Percentiles rank a stretch among this genome's conserved stretches.
Evolutionary conservation across 2,888 invertebrate genomes (phyloP).

Genomic region (Nebria salina): DNA sequence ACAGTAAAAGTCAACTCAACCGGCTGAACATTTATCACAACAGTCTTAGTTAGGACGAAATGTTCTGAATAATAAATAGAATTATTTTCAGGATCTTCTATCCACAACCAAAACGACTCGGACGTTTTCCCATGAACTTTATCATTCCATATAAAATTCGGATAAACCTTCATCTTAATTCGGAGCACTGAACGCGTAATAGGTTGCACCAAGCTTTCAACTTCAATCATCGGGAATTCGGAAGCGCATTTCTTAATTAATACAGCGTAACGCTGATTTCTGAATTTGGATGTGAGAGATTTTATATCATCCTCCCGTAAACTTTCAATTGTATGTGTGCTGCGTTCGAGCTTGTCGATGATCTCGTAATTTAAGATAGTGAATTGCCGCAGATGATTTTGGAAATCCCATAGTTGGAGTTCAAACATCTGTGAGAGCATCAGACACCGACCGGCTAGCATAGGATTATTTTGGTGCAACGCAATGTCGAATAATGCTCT

Average conservation of each 20-base stretch:
- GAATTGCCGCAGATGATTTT: constrained; percentile 89
- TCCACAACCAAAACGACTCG: constrained; percentile 97
- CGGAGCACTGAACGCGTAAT: constrained; percentile 92
- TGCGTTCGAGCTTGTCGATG: constrained; percentile 82
- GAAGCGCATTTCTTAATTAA: constrained; percentile 84
- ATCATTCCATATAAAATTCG: constrained; percentile 87
- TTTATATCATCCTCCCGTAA: constrained; percentile 87
- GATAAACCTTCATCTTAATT: constrained; percentile 81
- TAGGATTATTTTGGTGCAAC: constrained; percentile 87
- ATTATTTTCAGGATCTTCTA: constrained; percentile 94
- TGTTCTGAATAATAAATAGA: constrained; percentile 96
- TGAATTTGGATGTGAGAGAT: constrained; percentile 84
- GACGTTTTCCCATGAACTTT: constrained; percentile 86
- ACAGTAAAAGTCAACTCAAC: constrained; percentile 94
- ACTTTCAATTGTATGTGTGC: constrained; percentile 77
- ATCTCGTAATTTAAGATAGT: constrained; percentile 79
- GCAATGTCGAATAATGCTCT: constrained; percentile 95
- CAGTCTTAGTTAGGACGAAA: constrained; percentile 71
- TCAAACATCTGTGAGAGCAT: constrained; percentile 94
- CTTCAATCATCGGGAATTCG: constrained; percentile 84
- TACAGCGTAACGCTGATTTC: constrained; percentile 76
- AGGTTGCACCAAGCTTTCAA: constrained; percentile 89
- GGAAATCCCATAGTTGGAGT: constrained; percentile 87
- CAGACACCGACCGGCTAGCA: constrained; percentile 86
- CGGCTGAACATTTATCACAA: constrained; percentile 74